Percentiles rank a stretch among this genome's conserved stretches.
These are phyloP conservation scores for Ectobius pallidus DNA, from an alignment of 2,888 invertebrate genomes.

Conservation along the genomic window DNA sequence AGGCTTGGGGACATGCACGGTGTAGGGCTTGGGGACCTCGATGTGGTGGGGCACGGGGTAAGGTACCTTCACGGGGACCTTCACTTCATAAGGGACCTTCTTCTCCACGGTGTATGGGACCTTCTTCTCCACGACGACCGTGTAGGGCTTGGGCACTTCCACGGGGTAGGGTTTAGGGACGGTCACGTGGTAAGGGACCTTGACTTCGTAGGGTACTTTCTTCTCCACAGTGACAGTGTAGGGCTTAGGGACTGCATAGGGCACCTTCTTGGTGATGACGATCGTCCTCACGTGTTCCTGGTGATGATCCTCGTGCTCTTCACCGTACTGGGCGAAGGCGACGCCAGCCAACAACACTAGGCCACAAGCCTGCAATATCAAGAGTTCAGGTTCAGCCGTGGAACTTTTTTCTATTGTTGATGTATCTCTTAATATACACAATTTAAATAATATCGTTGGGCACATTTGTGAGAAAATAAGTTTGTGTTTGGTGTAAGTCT, in stretches of 20 bases:
- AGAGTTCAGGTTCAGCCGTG: too few species aligned
- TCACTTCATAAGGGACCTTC: conserved; percentile 61
- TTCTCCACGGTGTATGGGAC: conserved; percentile 58
- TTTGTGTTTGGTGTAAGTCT: too few species aligned
- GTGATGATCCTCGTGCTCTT: neutral
- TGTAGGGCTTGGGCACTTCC: conserved; percentile 47
- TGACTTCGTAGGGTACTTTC: conserved; percentile 51
- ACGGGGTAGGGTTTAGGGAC: conserved; percentile 78
- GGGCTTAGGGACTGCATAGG: conserved; percentile 50
- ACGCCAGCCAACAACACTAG: too few species aligned
- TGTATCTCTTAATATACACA: too few species aligned
- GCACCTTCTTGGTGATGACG: conserved; percentile 40
- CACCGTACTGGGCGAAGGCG: neutral
- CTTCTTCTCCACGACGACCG: conserved; percentile 58
- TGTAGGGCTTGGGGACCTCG: conserved; percentile 44
- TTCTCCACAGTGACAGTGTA: conserved; percentile 52
- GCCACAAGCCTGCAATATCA: too few species aligned
- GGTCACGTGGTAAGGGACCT: conserved; percentile 58
- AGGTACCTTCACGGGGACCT: conserved; percentile 52
- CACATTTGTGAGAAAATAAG: too few species aligned
- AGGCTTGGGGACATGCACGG: conserved; percentile 21
- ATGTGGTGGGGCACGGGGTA: conserved; percentile 52
- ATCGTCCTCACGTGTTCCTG: conserved; percentile 33
- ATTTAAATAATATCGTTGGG: too few species aligned
- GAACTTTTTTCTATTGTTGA: too few species aligned